Evolutionary conservation across 2,113 vertebrate species (phyloP), one percentile per base, ranked within the genome.

Genomic region (Dolichallabes microphthalmus): DNA sequence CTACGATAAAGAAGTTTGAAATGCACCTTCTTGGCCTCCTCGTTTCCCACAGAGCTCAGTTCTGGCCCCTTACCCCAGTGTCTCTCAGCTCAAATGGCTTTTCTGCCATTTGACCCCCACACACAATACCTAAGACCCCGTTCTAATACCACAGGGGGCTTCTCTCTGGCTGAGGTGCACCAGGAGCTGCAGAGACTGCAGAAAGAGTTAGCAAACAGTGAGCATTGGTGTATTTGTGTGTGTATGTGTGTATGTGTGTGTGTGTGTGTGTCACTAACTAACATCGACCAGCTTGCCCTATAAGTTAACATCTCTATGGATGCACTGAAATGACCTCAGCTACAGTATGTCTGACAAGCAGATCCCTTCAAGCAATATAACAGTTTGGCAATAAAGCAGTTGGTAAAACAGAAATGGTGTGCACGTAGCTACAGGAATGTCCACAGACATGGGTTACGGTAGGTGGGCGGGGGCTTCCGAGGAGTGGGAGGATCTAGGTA

Each of bases 131-230:
- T 82, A 17, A 89, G 92, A 81, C 86, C 94, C 82, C 91, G 94
- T 89, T 94, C 93, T 93, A 94, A 91, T 0, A 88, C 93, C 82
- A 82, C 91, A 25, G 91, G 89, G 0, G 76, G 86, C 60, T 96
- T 97, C 93, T 97, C 96, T 85, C 86, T 98, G 94, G 95, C 95
- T 0, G 95, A 96, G 89, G 97, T 95, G 1, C 96, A 98, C 69
- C 96, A 96, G 93, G 98, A 99, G 87, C 95, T 98, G 90, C 97
- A 98, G 94, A 94, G 93, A 95, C 93, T 99, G 88, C 98, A 93
- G 92, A 96, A 92, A 91, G 96, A 98, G 92, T 91, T 98, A 89
- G 94, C 94, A 93, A 94, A 94, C 95, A 94, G 93, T 94, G 95
- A 96, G 94, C 91, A 91, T 80, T 88, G 87, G 90, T 85, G 0